Evolutionary conservation across 2,797 vertebrate genomes (phyloP).

Genomic region (Sardinella longiceps): DNA sequence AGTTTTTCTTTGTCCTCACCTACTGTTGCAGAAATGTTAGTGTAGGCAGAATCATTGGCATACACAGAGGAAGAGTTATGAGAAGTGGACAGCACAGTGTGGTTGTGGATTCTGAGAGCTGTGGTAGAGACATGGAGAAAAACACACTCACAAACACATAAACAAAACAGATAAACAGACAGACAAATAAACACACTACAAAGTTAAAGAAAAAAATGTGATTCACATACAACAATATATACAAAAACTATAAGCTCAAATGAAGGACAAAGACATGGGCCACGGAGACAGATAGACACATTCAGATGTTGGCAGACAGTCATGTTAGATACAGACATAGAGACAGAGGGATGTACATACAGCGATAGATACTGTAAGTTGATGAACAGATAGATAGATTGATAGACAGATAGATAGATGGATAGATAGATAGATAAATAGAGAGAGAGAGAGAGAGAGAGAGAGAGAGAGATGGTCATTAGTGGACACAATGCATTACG

Average conservation of each 20-base stretch:
- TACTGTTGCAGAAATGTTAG: constrained; percentile 97
- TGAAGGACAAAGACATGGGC: constrained; percentile 35
- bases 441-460: constrained; percentile 22
- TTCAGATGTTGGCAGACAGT: not conserved
- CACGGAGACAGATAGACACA: constrained; percentile 6
- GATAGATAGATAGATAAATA: constrained; percentile 1
- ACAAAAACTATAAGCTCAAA: not conserved
- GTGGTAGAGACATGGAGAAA: constrained; percentile 70
- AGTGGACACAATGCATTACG: not conserved
- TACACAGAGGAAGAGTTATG: constrained; percentile 96
- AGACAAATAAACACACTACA: constrained; percentile 59
- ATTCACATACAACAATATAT: not conserved
- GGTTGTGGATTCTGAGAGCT: constrained; percentile 95
- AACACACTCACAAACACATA: constrained; percentile 74
- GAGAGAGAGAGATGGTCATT: constrained; percentile 16
- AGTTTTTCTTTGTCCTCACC: constrained; percentile 80
- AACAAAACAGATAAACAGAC: constrained; percentile 56
- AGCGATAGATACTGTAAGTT: no score
- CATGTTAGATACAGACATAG: not conserved
- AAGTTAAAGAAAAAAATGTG: constrained; percentile 60
- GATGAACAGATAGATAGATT: not conserved
- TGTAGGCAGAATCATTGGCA: constrained; percentile 98
- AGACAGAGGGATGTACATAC: not conserved
- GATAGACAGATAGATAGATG: not conserved
- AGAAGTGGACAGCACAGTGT: constrained; percentile 93